These are phyloP conservation scores for Shinisaurus crocodilurus DNA, from an alignment of 2,113 vertebrate genomes.

Conservation along the genomic window DNA sequence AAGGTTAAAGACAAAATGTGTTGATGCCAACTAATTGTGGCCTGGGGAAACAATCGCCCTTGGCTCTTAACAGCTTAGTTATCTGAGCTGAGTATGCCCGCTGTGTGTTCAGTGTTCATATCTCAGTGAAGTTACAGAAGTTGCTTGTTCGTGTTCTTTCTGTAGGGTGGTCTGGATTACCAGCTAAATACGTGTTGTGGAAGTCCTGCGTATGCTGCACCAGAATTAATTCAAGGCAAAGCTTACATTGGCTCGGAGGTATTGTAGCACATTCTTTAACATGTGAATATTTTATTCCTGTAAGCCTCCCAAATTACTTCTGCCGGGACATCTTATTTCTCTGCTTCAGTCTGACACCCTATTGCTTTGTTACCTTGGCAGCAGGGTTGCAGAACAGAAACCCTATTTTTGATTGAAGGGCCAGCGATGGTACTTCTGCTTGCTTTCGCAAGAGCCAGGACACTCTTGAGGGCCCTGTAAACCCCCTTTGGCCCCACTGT, in stretches of 20 bases:
- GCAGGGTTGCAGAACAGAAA: background rate
- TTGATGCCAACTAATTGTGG: background rate
- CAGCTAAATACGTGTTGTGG: constrained; percentile 93
- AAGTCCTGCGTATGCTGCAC: constrained; percentile 95
- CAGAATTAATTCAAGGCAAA: constrained; percentile 95
- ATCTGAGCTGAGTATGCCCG: background rate
- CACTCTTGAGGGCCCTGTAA: background rate
- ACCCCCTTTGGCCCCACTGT: too few species aligned
- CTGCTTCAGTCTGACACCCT: background rate
- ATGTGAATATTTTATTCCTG: background rate
- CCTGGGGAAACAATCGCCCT: background rate
- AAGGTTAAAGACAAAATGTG: background rate
- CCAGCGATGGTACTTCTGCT: background rate
- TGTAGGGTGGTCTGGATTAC: constrained; percentile 88
- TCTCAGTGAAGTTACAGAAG: constrained; percentile 2
- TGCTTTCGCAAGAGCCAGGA: background rate
- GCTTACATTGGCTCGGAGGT: constrained; percentile 96
- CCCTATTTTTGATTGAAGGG: background rate
- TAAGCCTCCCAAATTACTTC: rapidly evolving
- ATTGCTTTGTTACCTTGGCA: background rate
- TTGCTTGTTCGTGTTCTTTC: background rate
- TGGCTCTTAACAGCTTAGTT: background rate
- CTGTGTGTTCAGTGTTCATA: background rate
- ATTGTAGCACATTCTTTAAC: background rate
- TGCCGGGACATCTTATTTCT: background rate